These are phyloP conservation scores for Podarcis lilfordi DNA, from an alignment of 2,797 vertebrate genomes.

Conservation along the genomic window DNA sequence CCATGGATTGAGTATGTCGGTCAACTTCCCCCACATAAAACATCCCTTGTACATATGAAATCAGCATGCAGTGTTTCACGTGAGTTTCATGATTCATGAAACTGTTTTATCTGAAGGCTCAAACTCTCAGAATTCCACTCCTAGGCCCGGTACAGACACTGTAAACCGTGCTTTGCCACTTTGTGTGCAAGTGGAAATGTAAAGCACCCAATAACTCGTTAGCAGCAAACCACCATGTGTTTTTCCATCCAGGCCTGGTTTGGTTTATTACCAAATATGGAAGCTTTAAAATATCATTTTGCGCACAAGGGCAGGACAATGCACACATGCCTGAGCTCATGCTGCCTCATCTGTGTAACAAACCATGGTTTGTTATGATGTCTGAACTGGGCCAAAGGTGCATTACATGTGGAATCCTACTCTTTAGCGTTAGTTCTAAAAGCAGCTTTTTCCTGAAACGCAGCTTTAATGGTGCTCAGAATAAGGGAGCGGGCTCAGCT, in stretches of 20 bases:
- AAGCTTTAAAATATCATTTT: neutral
- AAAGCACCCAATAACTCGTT: neutral
- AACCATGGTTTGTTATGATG: neutral
- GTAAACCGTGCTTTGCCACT: neutral
- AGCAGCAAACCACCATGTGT: neutral
- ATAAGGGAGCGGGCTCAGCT: neutral
- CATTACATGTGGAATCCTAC: neutral
- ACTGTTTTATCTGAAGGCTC: neutral
- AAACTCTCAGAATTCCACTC: neutral
- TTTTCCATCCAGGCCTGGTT: neutral
- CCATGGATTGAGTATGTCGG: neutral
- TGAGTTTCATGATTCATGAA: neutral
- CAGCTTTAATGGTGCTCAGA: too few species aligned
- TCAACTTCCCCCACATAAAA: neutral
- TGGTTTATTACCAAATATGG: neutral
- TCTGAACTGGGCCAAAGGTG: neutral
- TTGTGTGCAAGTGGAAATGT: neutral
- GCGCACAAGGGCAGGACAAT: too few species aligned
- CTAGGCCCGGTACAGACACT: too few species aligned
- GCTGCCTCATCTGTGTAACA: neutral
- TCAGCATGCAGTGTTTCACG: neutral
- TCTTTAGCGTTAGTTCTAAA: neutral
- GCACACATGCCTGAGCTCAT: neutral
- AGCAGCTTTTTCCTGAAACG: neutral
- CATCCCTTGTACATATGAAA: neutral